A percentile compares a stretch with the other conserved stretches of the same genome.
These are phyloP conservation scores for Xiphias gladius DNA, from an alignment of 2,113 vertebrate genomes.

Conservation along the genomic window DNA sequence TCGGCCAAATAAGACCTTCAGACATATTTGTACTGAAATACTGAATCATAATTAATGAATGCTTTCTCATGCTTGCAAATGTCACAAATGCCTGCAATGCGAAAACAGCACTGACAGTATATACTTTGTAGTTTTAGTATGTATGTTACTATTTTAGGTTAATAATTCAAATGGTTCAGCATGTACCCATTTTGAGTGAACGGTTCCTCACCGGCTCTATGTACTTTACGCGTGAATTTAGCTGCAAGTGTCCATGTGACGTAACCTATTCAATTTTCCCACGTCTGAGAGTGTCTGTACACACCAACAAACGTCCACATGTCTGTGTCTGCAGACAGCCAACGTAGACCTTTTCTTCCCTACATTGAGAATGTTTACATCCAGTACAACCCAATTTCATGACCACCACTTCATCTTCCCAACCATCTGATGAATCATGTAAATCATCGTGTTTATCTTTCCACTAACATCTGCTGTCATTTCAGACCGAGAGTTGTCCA, in stretches of 20 bases:
- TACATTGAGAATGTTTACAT: no score
- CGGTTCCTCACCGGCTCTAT: no score
- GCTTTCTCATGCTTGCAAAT: conserved; percentile 2
- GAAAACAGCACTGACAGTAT: neutral
- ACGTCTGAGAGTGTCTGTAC: no score
- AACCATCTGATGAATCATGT: no score
- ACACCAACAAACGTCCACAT: no score
- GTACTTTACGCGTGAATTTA: neutral
- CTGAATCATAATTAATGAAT: neutral
- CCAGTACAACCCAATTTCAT: neutral
- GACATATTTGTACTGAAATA: neutral
- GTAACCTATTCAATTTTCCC: no score
- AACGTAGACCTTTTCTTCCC: no score
- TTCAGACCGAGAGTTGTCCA: neutral
- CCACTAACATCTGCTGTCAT: neutral
- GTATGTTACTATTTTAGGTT: neutral
- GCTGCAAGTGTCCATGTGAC: neutral
- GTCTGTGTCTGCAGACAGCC: no score
- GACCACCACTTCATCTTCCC: neutral
- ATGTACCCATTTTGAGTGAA: neutral
- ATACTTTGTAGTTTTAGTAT: neutral
- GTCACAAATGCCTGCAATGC: neutral
- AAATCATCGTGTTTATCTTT: neutral
- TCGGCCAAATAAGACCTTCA: neutral
- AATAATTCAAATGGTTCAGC: neutral